Percentiles rank a stretch among this genome's conserved stretches.
Evolutionary conservation across 2,888 invertebrate species (phyloP).

Genomic region (Nephrotoma appendiculata): DNA sequence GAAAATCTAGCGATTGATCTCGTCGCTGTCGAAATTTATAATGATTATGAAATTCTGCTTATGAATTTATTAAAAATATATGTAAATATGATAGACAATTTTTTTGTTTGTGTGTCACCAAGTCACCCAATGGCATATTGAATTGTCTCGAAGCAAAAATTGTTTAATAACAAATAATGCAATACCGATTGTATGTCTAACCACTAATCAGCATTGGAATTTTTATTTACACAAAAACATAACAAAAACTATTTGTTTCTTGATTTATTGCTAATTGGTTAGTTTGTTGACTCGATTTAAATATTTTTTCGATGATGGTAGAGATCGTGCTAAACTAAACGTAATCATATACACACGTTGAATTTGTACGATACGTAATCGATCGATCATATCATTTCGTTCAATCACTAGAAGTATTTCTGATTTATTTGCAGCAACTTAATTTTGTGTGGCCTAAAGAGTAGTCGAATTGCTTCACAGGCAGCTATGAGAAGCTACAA

Average conservation of each 20-base stretch:
- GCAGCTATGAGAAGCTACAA: fast-evolving
- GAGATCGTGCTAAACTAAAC: no score
- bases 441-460: no score
- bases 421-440: no score
- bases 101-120: not conserved
- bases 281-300: not conserved
- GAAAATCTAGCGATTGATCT: not conserved
- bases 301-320: not conserved
- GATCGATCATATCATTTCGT: no score
- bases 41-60: not conserved
- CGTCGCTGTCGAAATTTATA: not conserved
- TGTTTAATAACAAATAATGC: not conserved
- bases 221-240: not conserved
- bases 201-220: not conserved
- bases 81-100: not conserved
- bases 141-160: not conserved
- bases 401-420: no score
- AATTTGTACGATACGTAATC: no score
- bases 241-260: not conserved
- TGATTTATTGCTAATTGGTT: not conserved
- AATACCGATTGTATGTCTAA: not conserved
- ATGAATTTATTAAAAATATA: not conserved
- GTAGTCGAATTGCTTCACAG: no score
- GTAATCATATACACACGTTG: no score
- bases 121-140: not conserved